Conservation (phyloP, 2,797 vertebrate genomes). For the Pseudomugil gertrudae region DNA sequence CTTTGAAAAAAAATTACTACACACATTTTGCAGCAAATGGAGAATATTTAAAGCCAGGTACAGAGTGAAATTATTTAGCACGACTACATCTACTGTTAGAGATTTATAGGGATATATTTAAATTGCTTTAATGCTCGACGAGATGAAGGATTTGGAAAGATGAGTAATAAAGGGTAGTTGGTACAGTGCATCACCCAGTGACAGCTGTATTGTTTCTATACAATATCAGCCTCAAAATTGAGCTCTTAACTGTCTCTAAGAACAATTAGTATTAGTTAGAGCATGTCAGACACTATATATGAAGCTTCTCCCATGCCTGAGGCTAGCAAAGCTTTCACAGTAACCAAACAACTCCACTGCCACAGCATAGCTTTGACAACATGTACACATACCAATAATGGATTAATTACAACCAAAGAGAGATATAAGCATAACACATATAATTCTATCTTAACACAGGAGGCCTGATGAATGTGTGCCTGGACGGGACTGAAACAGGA, state of each 20-base stretch:
- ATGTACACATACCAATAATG: not conserved
- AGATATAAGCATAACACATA: constrained; percentile 5
- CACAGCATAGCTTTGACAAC: constrained; percentile 28
- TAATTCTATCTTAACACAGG: constrained; percentile 18
- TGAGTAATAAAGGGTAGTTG: constrained; percentile 29
- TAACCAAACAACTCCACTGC: constrained; percentile 26
- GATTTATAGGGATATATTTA: too few relatives aligned
- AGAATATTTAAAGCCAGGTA: not conserved
- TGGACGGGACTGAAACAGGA: too few relatives aligned
- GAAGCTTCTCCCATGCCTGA: constrained; percentile 45
- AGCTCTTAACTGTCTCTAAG: constrained; percentile 45
- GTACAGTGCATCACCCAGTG: constrained; percentile 14
- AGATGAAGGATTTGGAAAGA: constrained; percentile 10
- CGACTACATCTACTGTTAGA: not conserved
- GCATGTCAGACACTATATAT: constrained; percentile 66
- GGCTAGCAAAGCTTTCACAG: constrained; percentile 39
- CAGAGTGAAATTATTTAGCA: not conserved
- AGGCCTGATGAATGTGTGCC: constrained; percentile 19
- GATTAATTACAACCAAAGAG: constrained; percentile 20
- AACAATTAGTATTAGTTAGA: constrained; percentile 44
- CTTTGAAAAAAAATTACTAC: not conserved
- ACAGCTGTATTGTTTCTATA: constrained; percentile 17
- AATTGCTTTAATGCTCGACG: constrained; percentile 5
- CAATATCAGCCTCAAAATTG: constrained; percentile 47
- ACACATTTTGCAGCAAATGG: not conserved